These are phyloP conservation scores for Cataglyphis albicans DNA, from an alignment of 2,888 invertebrate species.

Conservation along the genomic window DNA sequence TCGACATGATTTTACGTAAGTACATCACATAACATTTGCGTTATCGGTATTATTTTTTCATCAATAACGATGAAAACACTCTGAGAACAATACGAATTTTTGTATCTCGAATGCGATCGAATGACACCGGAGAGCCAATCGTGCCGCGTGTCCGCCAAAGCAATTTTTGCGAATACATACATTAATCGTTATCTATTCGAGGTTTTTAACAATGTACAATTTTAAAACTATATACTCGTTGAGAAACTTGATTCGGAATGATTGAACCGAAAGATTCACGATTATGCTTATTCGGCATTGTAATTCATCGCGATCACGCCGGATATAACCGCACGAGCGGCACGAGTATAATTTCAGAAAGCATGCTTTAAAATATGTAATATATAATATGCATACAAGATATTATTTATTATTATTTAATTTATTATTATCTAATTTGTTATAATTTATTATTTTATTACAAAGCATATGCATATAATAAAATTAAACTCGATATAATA, in stretches of 20 bases:
- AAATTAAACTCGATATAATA: not conserved
- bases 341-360: not conserved
- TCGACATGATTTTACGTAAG: conserved; percentile 80
- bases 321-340: not conserved
- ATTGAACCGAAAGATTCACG: not conserved
- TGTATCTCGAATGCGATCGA: not conserved
- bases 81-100: not conserved
- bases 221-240: not conserved
- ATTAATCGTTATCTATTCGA: not conserved
- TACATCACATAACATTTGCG: conserved; percentile 23
- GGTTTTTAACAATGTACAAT: not conserved
- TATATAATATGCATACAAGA: not conserved
- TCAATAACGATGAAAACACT: not conserved
- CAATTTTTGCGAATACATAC: not conserved
- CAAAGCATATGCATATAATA: too few species aligned
- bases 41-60: not conserved
- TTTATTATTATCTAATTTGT: too few species aligned
- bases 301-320: not conserved
- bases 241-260: not conserved
- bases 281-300: not conserved
- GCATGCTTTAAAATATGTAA: not conserved
- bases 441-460: too few species aligned
- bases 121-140: not conserved
- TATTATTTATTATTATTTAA: not conserved
- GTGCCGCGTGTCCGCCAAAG: not conserved